phyloP scores from a whole-genome alignment of 2,888 invertebrate genomes.

The Sepioteuthis lessoniana region DNA sequence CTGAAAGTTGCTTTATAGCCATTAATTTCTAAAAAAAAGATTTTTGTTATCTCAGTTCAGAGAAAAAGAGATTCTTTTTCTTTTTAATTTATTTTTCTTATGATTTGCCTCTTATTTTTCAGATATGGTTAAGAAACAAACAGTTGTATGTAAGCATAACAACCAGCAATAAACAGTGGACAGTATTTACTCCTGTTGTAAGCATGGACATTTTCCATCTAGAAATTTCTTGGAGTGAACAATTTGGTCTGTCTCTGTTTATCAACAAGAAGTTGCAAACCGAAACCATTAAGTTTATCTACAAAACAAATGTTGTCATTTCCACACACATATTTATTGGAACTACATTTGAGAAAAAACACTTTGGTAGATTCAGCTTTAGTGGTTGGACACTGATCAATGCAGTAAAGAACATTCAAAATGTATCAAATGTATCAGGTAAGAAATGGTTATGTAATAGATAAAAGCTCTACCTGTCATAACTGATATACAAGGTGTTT shows the following conservation, averaged over 20 bases:
- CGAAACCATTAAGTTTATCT: conserved; percentile 46
- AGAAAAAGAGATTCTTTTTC: too few species aligned
- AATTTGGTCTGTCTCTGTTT: conserved; percentile 54
- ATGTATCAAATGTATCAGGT: conserved; percentile 52
- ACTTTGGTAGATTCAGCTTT: conserved; percentile 51
- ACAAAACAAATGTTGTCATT: not conserved
- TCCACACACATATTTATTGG: conserved; percentile 49
- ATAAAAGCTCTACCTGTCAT: too few species aligned
- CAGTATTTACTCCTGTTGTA: conserved; percentile 51
- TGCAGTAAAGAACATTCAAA: conserved; percentile 52
- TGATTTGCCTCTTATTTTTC: not conserved
- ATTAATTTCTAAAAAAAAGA: too few species aligned
- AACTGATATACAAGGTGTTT: too few species aligned
- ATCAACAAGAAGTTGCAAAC: conserved; percentile 51
- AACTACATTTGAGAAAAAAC: conserved; percentile 39
- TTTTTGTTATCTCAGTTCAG: too few species aligned
- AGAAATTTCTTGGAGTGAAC: conserved; percentile 57
- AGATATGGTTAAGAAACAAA: conserved; percentile 53
- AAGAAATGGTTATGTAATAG: conserved; percentile 4
- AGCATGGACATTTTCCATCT: conserved; percentile 53
- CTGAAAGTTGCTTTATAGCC: too few species aligned
- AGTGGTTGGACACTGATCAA: conserved; percentile 54
- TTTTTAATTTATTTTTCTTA: too few species aligned
- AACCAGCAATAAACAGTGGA: conserved; percentile 54
- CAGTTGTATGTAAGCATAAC: conserved; percentile 53